Evolutionary conservation across 1,140 invertebrate species (phyloP).

Genomic region (Sipha flava): DNA sequence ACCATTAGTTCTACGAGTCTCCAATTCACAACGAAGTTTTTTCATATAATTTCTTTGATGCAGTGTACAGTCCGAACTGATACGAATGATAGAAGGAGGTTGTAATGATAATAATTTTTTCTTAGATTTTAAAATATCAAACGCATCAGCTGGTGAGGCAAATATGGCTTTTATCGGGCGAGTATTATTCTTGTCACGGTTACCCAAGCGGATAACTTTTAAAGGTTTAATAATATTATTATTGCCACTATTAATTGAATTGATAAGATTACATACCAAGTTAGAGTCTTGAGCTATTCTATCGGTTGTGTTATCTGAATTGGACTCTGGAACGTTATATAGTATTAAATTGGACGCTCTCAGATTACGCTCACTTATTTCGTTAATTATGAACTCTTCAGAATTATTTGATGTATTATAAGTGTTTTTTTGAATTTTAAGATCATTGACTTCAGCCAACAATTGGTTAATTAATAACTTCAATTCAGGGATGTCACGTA

Average conservation of each 20-base stretch:
- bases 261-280: not conserved
- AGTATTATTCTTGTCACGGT: not conserved
- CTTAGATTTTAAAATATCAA: not conserved
- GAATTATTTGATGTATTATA: not conserved
- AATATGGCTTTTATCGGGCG: not conserved
- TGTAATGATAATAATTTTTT: slow-evolving; percentile 8
- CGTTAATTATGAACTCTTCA: not conserved
- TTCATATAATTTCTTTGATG: not conserved
- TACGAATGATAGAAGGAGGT: not conserved
- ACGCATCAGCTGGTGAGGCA: not conserved
- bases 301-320: not conserved
- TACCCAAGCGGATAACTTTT: not conserved
- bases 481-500: not conserved
- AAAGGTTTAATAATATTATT: not conserved
- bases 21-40: not conserved
- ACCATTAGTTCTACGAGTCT: not conserved
- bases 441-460: not conserved
- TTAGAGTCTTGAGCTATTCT: not conserved
- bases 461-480: not conserved
- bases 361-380: not conserved
- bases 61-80: not conserved
- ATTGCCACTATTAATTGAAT: not conserved
- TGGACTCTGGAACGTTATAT: not conserved
- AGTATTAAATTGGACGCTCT: not conserved
- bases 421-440: not conserved